Conservation (phyloP, 1,140 invertebrate species). For the Ceratitis capitata region DNA sequence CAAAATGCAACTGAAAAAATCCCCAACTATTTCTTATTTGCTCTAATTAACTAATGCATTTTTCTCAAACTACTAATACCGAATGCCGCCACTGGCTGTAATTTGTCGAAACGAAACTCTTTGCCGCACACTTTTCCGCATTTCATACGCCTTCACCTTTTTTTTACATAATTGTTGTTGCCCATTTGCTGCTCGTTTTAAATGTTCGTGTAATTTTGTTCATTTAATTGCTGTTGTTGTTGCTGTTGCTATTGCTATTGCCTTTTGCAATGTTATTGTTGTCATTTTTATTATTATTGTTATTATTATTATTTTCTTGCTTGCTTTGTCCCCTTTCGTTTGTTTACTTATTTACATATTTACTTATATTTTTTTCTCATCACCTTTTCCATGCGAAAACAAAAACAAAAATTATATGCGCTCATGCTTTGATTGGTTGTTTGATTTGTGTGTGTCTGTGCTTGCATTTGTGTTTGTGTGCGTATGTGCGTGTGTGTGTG, state of each 20-base stretch:
- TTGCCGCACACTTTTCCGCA: background rate
- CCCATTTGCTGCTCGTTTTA: background rate
- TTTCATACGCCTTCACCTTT: background rate
- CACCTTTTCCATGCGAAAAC: background rate
- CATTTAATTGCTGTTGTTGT: constrained; percentile 34
- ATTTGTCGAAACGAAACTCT: background rate
- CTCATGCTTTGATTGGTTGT: background rate
- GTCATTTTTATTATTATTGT: background rate
- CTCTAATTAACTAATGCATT: background rate
- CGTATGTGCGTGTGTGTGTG: constrained; percentile 43
- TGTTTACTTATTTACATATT: background rate
- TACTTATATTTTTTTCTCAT: background rate
- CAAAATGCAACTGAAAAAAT: background rate
- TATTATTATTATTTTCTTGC: constrained; percentile 22
- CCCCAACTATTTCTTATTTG: background rate
- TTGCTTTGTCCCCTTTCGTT: constrained; percentile 34
- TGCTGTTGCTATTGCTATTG: too few species aligned
- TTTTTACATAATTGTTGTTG: background rate
- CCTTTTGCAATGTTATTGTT: constrained; percentile 41
- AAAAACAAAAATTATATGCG: too few species aligned
- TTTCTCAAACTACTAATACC: background rate
- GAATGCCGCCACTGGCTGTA: background rate
- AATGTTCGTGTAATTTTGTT: background rate
- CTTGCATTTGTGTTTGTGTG: background rate
- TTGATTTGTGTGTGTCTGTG: background rate